phyloP scores from a whole-genome alignment of 2,888 invertebrate genomes.

The Athalia rosae region DNA sequence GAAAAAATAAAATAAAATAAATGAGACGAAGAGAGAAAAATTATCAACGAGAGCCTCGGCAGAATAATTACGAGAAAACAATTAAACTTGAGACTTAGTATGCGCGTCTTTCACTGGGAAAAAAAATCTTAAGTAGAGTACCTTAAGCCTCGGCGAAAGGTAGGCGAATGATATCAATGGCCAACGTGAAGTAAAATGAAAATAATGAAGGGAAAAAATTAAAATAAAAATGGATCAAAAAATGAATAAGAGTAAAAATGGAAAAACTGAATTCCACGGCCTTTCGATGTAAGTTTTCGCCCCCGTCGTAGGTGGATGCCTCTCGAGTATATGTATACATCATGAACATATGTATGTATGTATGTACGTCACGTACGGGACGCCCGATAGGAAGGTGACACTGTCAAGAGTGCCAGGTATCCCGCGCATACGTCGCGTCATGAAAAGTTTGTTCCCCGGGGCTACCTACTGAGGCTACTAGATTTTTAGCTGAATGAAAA shows the following conservation, averaged over 20 bases:
- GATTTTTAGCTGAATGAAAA: not conserved
- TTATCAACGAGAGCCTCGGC: no score
- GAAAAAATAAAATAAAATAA: not conserved
- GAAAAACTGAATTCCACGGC: not conserved
- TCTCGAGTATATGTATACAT: conserved; percentile 27
- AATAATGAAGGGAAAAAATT: not conserved
- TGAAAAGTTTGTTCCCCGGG: conserved; percentile 27
- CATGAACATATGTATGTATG: conserved; percentile 14
- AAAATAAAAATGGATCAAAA: not conserved
- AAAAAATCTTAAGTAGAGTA: not conserved
- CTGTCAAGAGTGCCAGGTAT: conserved; percentile 19
- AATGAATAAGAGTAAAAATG: not conserved
- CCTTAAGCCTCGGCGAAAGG: not conserved
- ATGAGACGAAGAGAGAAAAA: not conserved
- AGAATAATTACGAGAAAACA: conserved; percentile 34
- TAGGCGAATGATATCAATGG: conserved; percentile 25
- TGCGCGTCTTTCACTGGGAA: not conserved
- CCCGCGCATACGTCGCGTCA: conserved; percentile 1
- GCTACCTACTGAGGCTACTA: conserved; percentile 6
- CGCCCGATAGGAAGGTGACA: not conserved
- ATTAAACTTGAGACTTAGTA: conserved; percentile 12
- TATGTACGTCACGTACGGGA: conserved; percentile 6
- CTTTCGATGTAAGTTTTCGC: not conserved
- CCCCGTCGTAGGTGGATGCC: conserved; percentile 11
- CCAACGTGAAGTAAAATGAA: not conserved